Evolutionary conservation across 1,140 invertebrate genomes (phyloP).

Genomic region (Sitophilus oryzae): DNA sequence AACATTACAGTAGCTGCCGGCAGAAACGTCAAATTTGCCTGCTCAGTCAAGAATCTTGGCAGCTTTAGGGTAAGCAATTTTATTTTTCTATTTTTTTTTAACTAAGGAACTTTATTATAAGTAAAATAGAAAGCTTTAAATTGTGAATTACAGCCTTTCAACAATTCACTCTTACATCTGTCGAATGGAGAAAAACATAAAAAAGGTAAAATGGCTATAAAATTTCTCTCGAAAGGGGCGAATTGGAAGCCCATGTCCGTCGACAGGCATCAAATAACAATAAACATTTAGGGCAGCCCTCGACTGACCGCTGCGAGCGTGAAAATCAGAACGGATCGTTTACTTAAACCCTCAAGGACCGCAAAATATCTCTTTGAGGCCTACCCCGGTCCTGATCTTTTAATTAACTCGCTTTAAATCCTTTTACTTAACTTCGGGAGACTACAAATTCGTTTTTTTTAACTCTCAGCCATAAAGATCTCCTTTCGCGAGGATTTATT

Average conservation of each 20-base stretch:
- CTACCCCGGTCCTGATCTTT: slow-evolving; percentile 1
- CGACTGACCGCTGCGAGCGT: not conserved
- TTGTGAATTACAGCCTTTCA: no score
- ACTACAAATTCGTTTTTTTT: not conserved
- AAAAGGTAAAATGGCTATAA: not conserved
- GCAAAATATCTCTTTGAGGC: slow-evolving; percentile 9
- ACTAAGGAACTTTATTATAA: no score
- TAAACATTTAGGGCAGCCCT: slow-evolving; percentile 7
- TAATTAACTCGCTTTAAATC: slow-evolving; percentile 8
- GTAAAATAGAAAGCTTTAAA: no score
- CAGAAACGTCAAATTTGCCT: slow-evolving; percentile 78
- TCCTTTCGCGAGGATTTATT: no score
- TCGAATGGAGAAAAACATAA: no score
- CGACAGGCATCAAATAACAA: slow-evolving; percentile 7
- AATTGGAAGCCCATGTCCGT: slow-evolving; percentile 1
- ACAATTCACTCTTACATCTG: no score
- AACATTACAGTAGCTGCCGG: slow-evolving; percentile 68
- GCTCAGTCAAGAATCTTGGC: slow-evolving; percentile 83
- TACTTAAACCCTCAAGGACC: slow-evolving; percentile 8
- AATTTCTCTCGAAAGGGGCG: not conserved
- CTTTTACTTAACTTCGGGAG: not conserved
- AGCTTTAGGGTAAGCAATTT: slow-evolving; percentile 41
- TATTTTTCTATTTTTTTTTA: no score
- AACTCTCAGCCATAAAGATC: no score
- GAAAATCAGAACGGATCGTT: slow-evolving; percentile 5